Percentiles rank a stretch among this genome's conserved stretches.
These are phyloP conservation scores for Pluvianellus socialis DNA, from an alignment of 2,113 vertebrate species.

Conservation along the genomic window DNA sequence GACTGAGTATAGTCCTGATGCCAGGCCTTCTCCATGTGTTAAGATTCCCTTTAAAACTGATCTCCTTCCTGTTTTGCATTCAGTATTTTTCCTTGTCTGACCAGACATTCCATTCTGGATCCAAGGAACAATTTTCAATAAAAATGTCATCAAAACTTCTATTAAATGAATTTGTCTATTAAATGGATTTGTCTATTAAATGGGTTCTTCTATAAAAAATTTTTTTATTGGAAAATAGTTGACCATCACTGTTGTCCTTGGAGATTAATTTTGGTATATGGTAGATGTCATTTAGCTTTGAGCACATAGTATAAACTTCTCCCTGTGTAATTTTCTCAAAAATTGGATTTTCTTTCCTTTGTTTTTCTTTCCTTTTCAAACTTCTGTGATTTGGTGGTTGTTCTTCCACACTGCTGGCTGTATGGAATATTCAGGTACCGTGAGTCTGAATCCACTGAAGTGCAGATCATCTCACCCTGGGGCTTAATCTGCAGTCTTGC, in stretches of 20 bases:
- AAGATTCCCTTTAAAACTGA: background rate
- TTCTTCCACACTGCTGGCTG: background rate
- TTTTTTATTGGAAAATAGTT: background rate
- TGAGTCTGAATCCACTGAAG: background rate
- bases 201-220: background rate
- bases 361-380: background rate
- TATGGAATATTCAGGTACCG: background rate
- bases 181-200: background rate
- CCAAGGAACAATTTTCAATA: background rate
- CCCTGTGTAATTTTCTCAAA: background rate
- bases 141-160: background rate
- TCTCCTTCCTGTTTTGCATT: background rate
- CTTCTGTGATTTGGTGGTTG: background rate
- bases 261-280: background rate
- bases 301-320: background rate
- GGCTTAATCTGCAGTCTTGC: background rate
- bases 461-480: background rate
- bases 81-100: background rate
- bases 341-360: background rate
- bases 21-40: background rate
- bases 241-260: background rate
- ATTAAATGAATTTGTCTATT: background rate
- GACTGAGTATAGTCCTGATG: background rate
- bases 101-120: background rate
- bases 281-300: background rate